Evolutionary conservation across 2,888 invertebrate species (phyloP).

Genomic region (Campoplex nolae): DNA sequence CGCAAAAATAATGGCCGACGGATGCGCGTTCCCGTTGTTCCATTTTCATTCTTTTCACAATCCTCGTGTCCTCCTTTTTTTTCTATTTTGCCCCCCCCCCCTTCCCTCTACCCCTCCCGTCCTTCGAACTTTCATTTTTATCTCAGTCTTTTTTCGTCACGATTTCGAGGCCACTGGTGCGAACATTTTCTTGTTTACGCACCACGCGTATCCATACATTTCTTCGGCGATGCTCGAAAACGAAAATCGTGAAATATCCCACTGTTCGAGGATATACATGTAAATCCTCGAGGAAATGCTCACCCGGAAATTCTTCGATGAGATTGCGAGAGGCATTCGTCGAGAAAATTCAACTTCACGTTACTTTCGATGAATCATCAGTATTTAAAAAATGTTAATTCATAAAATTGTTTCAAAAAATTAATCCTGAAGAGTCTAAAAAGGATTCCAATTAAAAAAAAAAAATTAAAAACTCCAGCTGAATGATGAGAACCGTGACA

Average conservation of each 20-base stretch:
- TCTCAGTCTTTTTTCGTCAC: constrained; percentile 13
- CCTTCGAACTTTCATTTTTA: constrained; percentile 32
- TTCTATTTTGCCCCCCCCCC: background rate
- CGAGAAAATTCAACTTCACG: background rate
- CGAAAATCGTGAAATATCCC: constrained; percentile 15
- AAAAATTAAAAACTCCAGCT: background rate
- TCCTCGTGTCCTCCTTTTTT: constrained; percentile 53
- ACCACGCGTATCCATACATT: constrained; percentile 42
- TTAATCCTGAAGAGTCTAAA: background rate
- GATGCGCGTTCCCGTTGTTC: constrained; percentile 77
- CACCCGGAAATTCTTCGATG: background rate
- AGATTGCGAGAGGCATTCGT: background rate
- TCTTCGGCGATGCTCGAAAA: background rate
- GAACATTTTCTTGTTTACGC: constrained; percentile 69
- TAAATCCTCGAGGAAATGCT: background rate
- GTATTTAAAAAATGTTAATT: background rate
- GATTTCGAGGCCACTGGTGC: constrained; percentile 30
- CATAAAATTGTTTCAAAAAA: background rate
- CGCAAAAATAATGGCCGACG: constrained; percentile 78
- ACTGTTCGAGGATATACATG: background rate
- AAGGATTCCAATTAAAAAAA: background rate
- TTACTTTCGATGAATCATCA: background rate
- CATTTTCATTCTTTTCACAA: constrained; percentile 74
- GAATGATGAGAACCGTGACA: background rate
- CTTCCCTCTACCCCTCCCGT: background rate